These are phyloP conservation scores for Mycteria americana DNA, from an alignment of 2,797 vertebrate genomes.

Conservation along the genomic window DNA sequence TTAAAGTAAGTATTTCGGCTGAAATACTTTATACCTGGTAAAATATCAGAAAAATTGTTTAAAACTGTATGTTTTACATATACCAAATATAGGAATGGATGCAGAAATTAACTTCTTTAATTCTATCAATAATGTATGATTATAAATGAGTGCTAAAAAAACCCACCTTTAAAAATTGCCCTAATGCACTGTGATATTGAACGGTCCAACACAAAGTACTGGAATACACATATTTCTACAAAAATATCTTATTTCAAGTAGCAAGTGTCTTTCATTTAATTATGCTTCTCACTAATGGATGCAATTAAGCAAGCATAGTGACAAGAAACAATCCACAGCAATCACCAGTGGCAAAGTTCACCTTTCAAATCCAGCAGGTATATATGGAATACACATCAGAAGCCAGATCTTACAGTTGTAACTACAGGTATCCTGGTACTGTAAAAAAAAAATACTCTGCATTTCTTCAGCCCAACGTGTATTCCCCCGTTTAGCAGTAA, in stretches of 20 bases:
- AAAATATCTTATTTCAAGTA: neutral
- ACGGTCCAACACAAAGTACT: neutral
- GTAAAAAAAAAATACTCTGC: neutral
- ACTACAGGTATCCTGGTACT: neutral
- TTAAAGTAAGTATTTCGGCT: neutral
- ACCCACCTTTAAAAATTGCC: neutral
- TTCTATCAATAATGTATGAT: neutral
- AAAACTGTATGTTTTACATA: neutral
- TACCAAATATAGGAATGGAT: neutral
- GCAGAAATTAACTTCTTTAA: neutral
- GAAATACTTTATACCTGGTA: neutral
- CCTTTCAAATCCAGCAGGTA: neutral
- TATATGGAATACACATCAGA: neutral
- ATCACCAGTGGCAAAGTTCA: neutral
- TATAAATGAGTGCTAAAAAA: neutral
- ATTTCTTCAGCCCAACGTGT: neutral
- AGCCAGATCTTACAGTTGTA: neutral
- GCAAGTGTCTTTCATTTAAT: neutral
- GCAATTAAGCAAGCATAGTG: slow-evolving; percentile 2
- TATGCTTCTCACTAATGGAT: neutral
- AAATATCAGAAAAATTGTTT: neutral
- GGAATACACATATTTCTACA: neutral
- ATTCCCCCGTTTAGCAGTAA: neutral
- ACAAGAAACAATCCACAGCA: neutral
- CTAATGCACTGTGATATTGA: neutral